phyloP scores from a whole-genome alignment of 2,888 invertebrate genomes.

The Aphidoletes aphidimyza region DNA sequence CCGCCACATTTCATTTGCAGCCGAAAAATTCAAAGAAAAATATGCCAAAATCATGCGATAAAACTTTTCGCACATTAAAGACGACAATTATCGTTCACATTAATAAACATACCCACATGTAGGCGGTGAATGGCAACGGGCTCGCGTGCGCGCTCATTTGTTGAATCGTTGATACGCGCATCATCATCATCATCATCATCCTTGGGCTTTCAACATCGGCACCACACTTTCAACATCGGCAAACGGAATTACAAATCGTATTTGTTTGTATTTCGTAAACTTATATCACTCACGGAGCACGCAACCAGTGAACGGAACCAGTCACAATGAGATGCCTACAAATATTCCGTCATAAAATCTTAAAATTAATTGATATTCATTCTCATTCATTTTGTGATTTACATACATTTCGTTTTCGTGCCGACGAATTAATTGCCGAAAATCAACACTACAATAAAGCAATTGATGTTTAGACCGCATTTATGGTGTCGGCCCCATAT shows the following conservation, averaged over 20 bases:
- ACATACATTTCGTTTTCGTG: conserved; percentile 45
- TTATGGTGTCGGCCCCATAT: no score
- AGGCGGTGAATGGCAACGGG: neutral
- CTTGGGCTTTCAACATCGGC: no score
- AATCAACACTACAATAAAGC: conserved; percentile 36
- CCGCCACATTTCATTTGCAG: conserved; percentile 2
- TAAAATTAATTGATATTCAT: conserved; percentile 45
- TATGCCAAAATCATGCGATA: conserved; percentile 42
- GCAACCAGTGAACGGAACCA: no score
- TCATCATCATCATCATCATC: no score
- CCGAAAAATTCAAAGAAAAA: neutral
- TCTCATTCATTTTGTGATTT: conserved; percentile 48
- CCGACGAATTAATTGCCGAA: conserved; percentile 1
- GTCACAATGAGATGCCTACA: no score
- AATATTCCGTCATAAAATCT: neutral
- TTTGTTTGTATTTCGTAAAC: no score
- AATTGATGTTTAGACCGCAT: neutral
- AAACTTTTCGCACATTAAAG: conserved; percentile 32
- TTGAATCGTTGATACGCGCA: no score
- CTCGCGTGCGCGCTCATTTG: no score
- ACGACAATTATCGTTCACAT: conserved; percentile 46
- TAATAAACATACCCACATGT: conserved; percentile 33
- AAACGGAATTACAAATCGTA: no score
- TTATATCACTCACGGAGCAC: no score
- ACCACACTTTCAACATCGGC: no score